Evolutionary conservation across 2,888 invertebrate species (phyloP), one percentile per base, ranked within the genome.

Genomic region (Synergus umbraculus): DNA sequence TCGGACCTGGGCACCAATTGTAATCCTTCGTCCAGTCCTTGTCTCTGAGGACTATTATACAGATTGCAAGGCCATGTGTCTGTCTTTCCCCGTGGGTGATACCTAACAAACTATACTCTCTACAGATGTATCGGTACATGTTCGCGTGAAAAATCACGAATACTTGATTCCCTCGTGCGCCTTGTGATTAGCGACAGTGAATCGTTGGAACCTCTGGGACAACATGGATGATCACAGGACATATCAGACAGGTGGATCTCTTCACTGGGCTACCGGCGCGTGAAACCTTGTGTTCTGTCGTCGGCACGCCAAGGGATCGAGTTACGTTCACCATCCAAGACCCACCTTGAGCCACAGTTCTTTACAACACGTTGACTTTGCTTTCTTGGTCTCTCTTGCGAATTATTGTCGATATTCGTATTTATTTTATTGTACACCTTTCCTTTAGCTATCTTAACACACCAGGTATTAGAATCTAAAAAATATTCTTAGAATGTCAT

Each of bases 151-250:
- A 82, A 83, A 80, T 79, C 67, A 73, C 67, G 67, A 83, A 81
- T 78, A 83, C 81, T 79, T 54, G 79, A 81, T 83, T 79, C 86
- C 81, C 79, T 76, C 81, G 85, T 79, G 82, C 83, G 85, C 88
- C 86, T 87, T 87, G 84, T 85, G 86, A 87, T 87, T 87, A 86
- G 86, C 82, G 83, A 84, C 85, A 83, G 83, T 84, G 82, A 84
- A 83, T 83, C 73, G 80, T 80, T 80, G 79, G 80, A 83, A 78
- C 83, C 83, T 22, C n/a, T 49, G 83, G 78, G 83, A 83, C 80
- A 66, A 77, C 78, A 77, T 41, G 66, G 41, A 81, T 77, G 73
- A 54, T 73, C 41, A 54, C 10, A 54, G 73, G 54, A 73, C 73
- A 54, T 73, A 73, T 73, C 73, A 49, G 73, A 73, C 73, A 73